Base-by-base conservation (phyloP, 2,797 vertebrate genomes). In the Zonotrichia albicollis region DNA sequence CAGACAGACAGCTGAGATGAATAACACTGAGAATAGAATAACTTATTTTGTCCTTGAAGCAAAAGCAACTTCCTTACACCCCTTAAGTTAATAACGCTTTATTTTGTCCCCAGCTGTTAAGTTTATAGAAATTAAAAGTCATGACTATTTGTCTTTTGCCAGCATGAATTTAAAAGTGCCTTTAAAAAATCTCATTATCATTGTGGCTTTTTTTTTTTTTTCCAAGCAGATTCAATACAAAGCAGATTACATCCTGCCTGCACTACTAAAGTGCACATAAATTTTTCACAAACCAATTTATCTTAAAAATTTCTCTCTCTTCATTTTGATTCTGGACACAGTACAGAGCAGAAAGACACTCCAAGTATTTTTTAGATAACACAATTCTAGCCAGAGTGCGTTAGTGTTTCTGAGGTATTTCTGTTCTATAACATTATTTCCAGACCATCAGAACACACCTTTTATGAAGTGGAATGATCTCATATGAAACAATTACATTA, bases 261-360 rank as follows among this genome's bases (percentile, higher is more conserved):
- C 93, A 93, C 94, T 90, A 96, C 89, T 97, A 96, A 97, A 97
- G 97, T 97, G 97, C 98, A 98, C 98, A 98, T 98, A 97, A 98
- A 98, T 98, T 98, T 98, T 98, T 98, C 98, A 98, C 98, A 98
- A 98, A 98, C 97, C 97, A 98, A 98, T 98, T 98, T 98, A 98
- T 98, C 98, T 98, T 97, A 98, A 98, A 98, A 94, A 96, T 95
- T 97, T 97, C 96, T 98, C 97, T 96, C 96, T 97, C 96, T 94
- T 98, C 92, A 96, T 97, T 97, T 93, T 97, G 81, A 97, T 92
- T 97, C 97, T 95, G 94, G 96, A 96, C 96, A 92, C 85, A 96
- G 76, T 87, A 72, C 92, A 92, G 73, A 97, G 78, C 45, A 93
- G 95, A 97, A 94, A 97, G 96, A 81, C 93, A 94, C 78, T 96